Base-by-base conservation (phyloP, 2,797 vertebrate species). In the Cyprinella venusta region DNA sequence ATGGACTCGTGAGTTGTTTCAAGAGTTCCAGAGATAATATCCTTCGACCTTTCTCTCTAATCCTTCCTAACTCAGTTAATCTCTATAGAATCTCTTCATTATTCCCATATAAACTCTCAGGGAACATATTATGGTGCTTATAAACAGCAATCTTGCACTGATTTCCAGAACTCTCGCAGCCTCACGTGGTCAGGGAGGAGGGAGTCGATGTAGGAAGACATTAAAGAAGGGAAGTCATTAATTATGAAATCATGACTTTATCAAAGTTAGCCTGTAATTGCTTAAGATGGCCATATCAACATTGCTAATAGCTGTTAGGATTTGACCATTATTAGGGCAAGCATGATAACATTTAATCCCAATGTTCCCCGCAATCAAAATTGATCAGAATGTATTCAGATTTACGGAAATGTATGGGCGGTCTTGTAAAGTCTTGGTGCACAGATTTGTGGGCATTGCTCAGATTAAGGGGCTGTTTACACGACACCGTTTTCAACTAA, bases 1-100 rank as follows among this genome's bases (percentile, higher is more conserved):
- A 76, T 26, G 45, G 78, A 85, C 52, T 70, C 65, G 42, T 76
- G 40, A 19, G 71, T 81, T 68, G 70, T 81, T 68, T 77, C 40
- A 84, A 59, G 36, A 68, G 64, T 33, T 33, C 45, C 26, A 81
- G 30, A 40, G 69, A 81, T 85, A 76, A 81, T 85, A 64, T 85
- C 63, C 42, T 71, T 54, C 18, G 64, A 81, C 74, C 65, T 72
- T 77, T 81, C 52, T 42, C 19, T 21, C 38, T 81, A 85, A 85
- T 81, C 84, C 74, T 75, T 36, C 26, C 13, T 65, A 64, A 48
- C 24, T 71, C 75, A 9, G 74, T 48, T 81, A 81, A 85, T 85
- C 74, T 76, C 48, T 56, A 33, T 42, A 56, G 21, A 72, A 81
- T 71, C 67, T 82, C 65, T 24, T 78, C 79, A 84, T 72, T 74